Evolutionary conservation across 37 sponge, comb jelly and placozoan genomes (phyloP).

Genomic region (Amphimedon queenslandica): DNA sequence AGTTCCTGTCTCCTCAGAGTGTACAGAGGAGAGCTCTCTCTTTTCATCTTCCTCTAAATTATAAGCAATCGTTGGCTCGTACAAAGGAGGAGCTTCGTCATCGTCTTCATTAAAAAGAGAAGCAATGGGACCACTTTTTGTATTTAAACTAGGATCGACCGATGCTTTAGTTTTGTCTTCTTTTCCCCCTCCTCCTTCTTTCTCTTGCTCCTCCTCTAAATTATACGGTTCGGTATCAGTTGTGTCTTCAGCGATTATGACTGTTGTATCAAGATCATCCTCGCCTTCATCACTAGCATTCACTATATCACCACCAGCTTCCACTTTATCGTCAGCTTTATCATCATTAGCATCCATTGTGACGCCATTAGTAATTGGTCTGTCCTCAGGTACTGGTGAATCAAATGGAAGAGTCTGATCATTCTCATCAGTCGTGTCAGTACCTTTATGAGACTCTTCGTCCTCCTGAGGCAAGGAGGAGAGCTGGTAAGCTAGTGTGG

Average conservation of each 20-base stretch:
- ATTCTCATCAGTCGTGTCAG: no score
- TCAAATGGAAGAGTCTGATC: not conserved
- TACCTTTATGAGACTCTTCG: no score
- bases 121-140: not conserved
- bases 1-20: not conserved
- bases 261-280: not conserved
- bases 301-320: not conserved
- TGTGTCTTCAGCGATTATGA: not conserved
- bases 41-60: slow-evolving; percentile 19
- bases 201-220: slow-evolving; percentile 1
- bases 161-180: not conserved
- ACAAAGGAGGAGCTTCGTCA: not conserved
- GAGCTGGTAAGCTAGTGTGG: not conserved
- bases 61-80: slow-evolving; percentile 52
- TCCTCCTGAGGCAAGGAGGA: not conserved
- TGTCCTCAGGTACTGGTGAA: not conserved
- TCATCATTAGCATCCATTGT: not conserved
- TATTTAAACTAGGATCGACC: not conserved
- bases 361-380: not conserved
- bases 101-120: not conserved
- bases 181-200: not conserved
- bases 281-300: not conserved
- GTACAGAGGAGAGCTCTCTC: not conserved
- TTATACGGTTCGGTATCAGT: slow-evolving; percentile 9
- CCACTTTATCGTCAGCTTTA: not conserved